Conservation (phyloP, 2,113 vertebrate genomes). For the Bambusicola thoracicus region DNA sequence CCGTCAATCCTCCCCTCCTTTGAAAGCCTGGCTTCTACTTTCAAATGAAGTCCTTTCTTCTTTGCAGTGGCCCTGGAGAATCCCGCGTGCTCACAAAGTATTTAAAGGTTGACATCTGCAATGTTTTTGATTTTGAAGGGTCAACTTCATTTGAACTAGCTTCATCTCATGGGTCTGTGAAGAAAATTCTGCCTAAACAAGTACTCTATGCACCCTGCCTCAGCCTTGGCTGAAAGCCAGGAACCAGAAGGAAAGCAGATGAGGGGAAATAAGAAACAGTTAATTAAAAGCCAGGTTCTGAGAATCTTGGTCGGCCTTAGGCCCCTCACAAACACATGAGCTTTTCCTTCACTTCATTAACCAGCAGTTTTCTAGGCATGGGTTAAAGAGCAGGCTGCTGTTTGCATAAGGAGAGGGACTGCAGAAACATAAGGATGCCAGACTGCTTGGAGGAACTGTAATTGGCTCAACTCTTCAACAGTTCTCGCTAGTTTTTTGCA, state of each 20-base stretch:
- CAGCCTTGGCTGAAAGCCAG: slow-evolving; percentile 26
- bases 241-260: slow-evolving; percentile 1
- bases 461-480: not conserved
- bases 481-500: not conserved
- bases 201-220: not conserved
- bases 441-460: fast-evolving
- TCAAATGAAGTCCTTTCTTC: not conserved
- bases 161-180: not conserved
- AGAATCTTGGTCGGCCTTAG: slow-evolving; percentile 11
- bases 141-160: slow-evolving; percentile 30
- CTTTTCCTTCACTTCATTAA: slow-evolving; percentile 37
- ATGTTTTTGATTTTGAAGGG: slow-evolving; percentile 7
- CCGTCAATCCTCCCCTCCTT: not conserved
- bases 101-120: not conserved
- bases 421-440: not conserved
- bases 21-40: slow-evolving; percentile 10
- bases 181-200: slow-evolving; percentile 40
- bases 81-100: not conserved
- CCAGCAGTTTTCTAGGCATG: not conserved
- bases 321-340: slow-evolving; percentile 28
- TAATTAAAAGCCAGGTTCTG: slow-evolving; percentile 34
- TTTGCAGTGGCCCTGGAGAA: not conserved
- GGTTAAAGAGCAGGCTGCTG: slow-evolving; percentile 32
- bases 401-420: not conserved
- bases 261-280: not conserved